A percentile compares a stretch with the other conserved stretches of the same genome.
These are phyloP conservation scores for Bombus waltoni DNA, from an alignment of 1,140 invertebrate genomes.

Conservation along the genomic window DNA sequence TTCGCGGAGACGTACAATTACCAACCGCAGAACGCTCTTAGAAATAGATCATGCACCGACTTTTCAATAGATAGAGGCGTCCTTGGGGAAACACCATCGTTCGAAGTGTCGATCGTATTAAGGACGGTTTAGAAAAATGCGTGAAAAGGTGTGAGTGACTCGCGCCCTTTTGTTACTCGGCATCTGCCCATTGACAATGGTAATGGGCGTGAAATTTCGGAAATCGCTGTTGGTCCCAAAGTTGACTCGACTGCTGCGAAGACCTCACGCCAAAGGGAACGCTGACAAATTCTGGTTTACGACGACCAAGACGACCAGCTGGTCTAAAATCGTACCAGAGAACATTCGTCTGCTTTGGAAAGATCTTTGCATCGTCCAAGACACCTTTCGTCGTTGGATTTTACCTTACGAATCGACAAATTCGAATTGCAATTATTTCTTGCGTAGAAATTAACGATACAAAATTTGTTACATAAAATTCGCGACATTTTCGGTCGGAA, in stretches of 20 bases:
- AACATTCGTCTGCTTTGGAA: not conserved
- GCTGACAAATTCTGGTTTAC: slow-evolving; percentile 81
- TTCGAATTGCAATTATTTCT: not conserved
- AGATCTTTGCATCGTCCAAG: not conserved
- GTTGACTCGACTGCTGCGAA: slow-evolving; percentile 52
- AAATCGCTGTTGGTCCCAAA: slow-evolving; percentile 70
- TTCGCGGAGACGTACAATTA: not conserved
- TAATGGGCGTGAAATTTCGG: slow-evolving; percentile 82
- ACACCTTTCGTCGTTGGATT: not conserved
- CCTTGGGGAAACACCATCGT: slow-evolving; percentile 15
- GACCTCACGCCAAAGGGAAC: slow-evolving; percentile 45
- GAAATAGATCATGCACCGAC: not conserved
- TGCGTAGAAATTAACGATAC: too few relatives aligned
- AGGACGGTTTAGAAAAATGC: slow-evolving; percentile 37
- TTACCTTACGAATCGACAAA: not conserved
- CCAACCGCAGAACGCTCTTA: not conserved
- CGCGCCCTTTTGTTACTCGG: slow-evolving; percentile 59
- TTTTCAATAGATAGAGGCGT: not conserved
- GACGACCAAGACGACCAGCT: slow-evolving; percentile 65
- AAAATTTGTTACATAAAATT: too few relatives aligned
- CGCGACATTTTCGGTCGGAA: too few relatives aligned
- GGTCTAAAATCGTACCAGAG: slow-evolving; percentile 15
- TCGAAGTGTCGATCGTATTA: slow-evolving; percentile 24
- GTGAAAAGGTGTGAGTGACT: slow-evolving; percentile 64
- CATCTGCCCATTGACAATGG: slow-evolving; percentile 80